Evolutionary conservation across 2,797 vertebrate genomes (phyloP).

Genomic region (Pangasius larnaudii): DNA sequence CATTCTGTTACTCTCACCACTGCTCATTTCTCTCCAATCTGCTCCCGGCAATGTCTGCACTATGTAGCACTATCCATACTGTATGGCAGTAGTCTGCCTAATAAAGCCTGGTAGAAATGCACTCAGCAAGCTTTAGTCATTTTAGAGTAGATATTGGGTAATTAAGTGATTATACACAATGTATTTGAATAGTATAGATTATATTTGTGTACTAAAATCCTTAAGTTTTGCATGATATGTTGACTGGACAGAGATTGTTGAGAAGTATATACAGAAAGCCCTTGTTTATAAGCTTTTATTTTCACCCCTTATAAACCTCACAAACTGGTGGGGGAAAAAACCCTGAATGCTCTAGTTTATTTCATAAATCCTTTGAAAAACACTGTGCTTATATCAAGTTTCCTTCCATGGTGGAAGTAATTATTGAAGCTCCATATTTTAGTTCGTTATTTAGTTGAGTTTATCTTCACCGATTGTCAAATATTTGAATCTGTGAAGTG

Average conservation of each 20-base stretch:
- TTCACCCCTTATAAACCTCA: not conserved
- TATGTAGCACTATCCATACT: constrained; percentile 12
- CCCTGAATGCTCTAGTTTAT: constrained; percentile 13
- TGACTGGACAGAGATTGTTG: not conserved
- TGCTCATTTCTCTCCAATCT: constrained; percentile 59
- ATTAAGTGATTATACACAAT: not conserved
- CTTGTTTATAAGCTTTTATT: not conserved
- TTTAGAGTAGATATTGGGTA: not conserved
- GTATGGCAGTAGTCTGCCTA: not conserved
- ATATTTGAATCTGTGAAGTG: constrained; percentile 99
- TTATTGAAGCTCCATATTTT: constrained; percentile 87
- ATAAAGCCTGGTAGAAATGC: not conserved
- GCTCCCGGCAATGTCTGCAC: constrained; percentile 38
- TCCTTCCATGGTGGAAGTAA: constrained; percentile 87
- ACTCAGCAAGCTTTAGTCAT: not conserved
- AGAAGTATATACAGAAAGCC: not conserved
- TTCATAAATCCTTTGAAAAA: constrained; percentile 84
- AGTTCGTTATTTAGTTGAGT: constrained; percentile 78
- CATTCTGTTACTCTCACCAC: constrained; percentile 58
- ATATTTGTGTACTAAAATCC: not conserved
- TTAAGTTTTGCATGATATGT: not conserved
- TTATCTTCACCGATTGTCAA: constrained; percentile 99
- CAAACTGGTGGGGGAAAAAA: not conserved
- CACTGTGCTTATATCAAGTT: constrained; percentile 66
- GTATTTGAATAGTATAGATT: not conserved